A percentile compares a stretch with the other conserved stretches of the same genome.
phyloP scores from a whole-genome alignment of 1,140 invertebrate genomes.

The Solenopsis invicta region DNA sequence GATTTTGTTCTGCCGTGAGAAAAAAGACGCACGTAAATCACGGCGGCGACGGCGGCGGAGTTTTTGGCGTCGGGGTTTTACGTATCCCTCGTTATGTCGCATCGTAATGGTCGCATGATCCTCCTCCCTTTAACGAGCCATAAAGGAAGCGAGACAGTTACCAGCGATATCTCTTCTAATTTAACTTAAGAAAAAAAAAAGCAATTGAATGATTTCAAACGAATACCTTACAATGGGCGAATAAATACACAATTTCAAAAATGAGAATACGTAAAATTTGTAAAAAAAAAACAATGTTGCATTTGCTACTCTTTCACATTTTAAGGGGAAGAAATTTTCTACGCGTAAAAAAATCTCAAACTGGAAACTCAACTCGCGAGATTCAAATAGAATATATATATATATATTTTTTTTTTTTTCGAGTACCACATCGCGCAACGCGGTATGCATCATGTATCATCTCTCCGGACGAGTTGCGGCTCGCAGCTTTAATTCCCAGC shows the following conservation, averaged over 20 bases:
- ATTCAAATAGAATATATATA: conserved; percentile 31
- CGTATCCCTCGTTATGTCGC: conserved; percentile 22
- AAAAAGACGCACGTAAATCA: conserved; percentile 38
- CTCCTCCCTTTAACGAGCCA: neutral
- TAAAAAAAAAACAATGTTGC: neutral
- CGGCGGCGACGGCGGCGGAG: neutral
- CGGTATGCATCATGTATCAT: conserved; percentile 51
- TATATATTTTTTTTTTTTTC: no score
- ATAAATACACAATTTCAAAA: neutral
- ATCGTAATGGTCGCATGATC: neutral
- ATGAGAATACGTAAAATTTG: neutral
- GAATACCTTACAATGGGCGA: neutral
- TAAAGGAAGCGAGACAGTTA: neutral
- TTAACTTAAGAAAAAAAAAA: neutral
- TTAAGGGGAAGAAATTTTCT: conserved; percentile 2
- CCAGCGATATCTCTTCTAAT: neutral
- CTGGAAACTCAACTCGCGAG: neutral
- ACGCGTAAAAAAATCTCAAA: conserved; percentile 13
- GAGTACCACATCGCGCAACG: conserved; percentile 4
- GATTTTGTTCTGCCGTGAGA: conserved; percentile 47
- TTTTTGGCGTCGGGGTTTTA: neutral
- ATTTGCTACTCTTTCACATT: neutral
- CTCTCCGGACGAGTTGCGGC: conserved; percentile 3
- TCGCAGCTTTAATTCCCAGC: conserved; percentile 48
- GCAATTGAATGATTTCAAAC: neutral